These are phyloP conservation scores for Balaenoptera acutorostrata DNA, from an alignment of 2,113 vertebrate species.

Conservation along the genomic window DNA sequence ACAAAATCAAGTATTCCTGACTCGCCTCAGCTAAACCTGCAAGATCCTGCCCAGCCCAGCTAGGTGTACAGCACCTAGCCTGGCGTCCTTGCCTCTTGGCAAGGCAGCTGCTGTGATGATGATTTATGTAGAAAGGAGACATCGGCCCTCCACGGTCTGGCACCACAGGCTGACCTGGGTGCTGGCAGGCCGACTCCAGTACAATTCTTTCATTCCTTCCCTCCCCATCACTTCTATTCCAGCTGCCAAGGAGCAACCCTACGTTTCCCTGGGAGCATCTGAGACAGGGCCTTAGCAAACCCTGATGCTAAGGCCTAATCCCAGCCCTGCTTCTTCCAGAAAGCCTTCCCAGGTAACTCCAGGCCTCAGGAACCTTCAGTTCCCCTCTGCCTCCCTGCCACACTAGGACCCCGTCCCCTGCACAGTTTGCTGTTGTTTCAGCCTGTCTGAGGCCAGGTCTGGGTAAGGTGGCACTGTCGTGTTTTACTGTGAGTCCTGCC, in stretches of 20 bases:
- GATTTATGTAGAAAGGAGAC: not conserved
- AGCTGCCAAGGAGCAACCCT: not conserved
- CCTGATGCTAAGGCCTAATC: not conserved
- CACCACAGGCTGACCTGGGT: not conserved
- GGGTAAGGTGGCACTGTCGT: not conserved
- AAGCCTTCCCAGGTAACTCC: not conserved
- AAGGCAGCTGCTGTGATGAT: not conserved
- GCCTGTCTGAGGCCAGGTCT: not conserved
- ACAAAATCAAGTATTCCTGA: not conserved
- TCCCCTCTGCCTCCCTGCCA: not conserved
- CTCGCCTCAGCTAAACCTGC: not conserved
- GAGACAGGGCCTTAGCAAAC: not conserved
- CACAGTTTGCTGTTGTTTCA: too few species aligned
- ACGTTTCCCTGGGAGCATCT: not conserved
- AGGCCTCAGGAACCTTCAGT: not conserved
- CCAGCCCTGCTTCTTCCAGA: not conserved
- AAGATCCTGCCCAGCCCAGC: too few species aligned
- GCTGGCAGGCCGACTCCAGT: not conserved
- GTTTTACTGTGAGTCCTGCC: not conserved
- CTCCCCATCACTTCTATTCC: accelerated
- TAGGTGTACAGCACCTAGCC: not conserved
- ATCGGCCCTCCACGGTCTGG: not conserved
- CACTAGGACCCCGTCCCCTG: not conserved
- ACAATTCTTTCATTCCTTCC: not conserved
- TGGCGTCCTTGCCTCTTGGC: not conserved